Percentiles rank a stretch among this genome's conserved stretches.
These are phyloP conservation scores for Pterostichus niger DNA, from an alignment of 2,888 invertebrate genomes.

Conservation along the genomic window DNA sequence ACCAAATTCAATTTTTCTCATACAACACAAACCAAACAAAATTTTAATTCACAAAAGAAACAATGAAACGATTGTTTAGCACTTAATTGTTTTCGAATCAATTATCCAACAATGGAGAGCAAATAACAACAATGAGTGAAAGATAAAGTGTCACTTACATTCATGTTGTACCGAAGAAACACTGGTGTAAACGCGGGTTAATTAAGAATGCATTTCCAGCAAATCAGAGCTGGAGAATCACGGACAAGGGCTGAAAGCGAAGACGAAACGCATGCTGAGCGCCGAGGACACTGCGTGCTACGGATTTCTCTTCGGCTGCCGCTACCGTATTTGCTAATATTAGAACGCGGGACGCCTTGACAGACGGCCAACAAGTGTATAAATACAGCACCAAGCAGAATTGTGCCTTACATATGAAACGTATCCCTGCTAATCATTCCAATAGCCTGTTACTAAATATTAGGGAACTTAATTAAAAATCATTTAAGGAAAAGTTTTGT, in stretches of 20 bases:
- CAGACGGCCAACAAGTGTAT: slow-evolving; percentile 72
- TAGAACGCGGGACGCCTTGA: slow-evolving; percentile 72
- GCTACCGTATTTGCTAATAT: slow-evolving; percentile 71
- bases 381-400: slow-evolving; percentile 55
- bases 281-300: slow-evolving; percentile 45
- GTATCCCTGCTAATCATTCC: slow-evolving; percentile 32
- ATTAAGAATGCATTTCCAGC: slow-evolving; percentile 37
- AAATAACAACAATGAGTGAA: neutral
- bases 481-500: neutral
- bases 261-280: slow-evolving; percentile 44
- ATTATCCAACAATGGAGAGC: neutral
- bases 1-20: neutral
- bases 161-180: slow-evolving; percentile 37
- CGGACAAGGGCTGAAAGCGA: slow-evolving; percentile 16
- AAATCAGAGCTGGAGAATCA: slow-evolving; percentile 45
- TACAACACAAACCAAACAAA: neutral
- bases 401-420: slow-evolving; percentile 49
- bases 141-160: slow-evolving; percentile 55
- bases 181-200: neutral
- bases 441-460: neutral
- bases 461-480: neutral
- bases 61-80: slow-evolving; percentile 9
- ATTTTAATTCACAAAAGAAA: slow-evolving; percentile 2
- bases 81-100: slow-evolving; percentile 28
- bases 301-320: slow-evolving; percentile 42